These are phyloP conservation scores for Perithous albicinctus DNA, from an alignment of 2,888 invertebrate species.

Conservation along the genomic window DNA sequence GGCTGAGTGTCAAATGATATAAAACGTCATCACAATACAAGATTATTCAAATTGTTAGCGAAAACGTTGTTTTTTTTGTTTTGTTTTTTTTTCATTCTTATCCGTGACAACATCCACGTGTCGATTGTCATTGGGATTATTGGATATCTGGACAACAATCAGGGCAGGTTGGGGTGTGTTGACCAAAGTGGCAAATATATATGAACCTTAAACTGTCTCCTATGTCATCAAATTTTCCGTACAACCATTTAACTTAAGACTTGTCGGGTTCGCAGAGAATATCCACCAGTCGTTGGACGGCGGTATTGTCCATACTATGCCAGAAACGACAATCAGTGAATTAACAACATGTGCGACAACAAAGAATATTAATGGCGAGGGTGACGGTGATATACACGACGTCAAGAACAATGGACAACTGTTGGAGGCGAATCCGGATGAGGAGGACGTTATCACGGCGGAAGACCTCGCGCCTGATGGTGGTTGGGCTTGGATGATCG, in stretches of 20 bases:
- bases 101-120: not conserved
- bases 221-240: not conserved
- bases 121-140: not conserved
- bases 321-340: slow-evolving; percentile 32
- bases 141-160: not conserved
- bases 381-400: slow-evolving; percentile 29
- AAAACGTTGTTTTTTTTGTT: slow-evolving; percentile 10
- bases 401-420: slow-evolving; percentile 38
- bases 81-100: no score
- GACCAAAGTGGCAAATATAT: slow-evolving; percentile 1
- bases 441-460: slow-evolving; percentile 60
- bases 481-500: slow-evolving; percentile 96
- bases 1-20: not conserved
- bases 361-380: slow-evolving; percentile 32
- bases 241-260: not conserved
- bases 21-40: not conserved
- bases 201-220: not conserved
- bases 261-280: not conserved
- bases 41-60: not conserved
- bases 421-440: slow-evolving; percentile 39
- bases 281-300: not conserved
- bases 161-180: slow-evolving; percentile 4
- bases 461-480: slow-evolving; percentile 91
- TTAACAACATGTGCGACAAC: slow-evolving; percentile 1
- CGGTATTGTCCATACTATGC: slow-evolving; percentile 43